Base-by-base conservation (phyloP, 1,140 invertebrate genomes). In the Hylyphantes graminicola region DNA sequence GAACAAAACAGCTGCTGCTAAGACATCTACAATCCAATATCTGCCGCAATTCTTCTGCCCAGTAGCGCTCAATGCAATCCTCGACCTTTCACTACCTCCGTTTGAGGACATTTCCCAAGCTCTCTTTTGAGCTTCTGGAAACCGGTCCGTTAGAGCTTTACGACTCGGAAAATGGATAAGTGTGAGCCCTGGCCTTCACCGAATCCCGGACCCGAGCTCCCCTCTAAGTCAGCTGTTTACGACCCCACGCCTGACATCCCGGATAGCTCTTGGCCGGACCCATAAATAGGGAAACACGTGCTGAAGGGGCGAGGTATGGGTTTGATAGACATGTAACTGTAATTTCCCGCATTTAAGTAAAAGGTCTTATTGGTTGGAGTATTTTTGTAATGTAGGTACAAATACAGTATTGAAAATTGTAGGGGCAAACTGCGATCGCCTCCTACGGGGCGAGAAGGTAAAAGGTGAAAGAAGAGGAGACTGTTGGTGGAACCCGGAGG, bases 81-180 rank as follows among this genome's bases (percentile, higher is more conserved):
- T n/a, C 50, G 19, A 53, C 68, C 8, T 17, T 11, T 15, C 19
- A 15, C 57, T n/a, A 59, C n/a, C 57, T 54, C 68, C 68, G 54
- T 70, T 35, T 35, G 35, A 35, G 35, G 35, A 53, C 68, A 70
- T 70, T 51, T 70, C 68, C 8, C 6, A 10, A 54, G 50, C 51
- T 70, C 50, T 70, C 50, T 53, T 53, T 70, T 50, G 68, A 19
- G n/a, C 50, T 53, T 51, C 53, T 55, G 51, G n/a, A 74, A 59
- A 74, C 72, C 51, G 72, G 72, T 53, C 13, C 72, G 57, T 57
- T 74, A 74, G 53, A 55, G 55, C 53, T 74, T 74, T 74, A 74
- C 72, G 72, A 74, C 54, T 57, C 72, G 72, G 72, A 74, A 35
- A 74, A 74, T 57, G 72, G 72, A 74, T 74, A 74, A 74, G 53